Evolutionary conservation across 1,140 invertebrate species (phyloP).

Genomic region (Drosophila orosa): DNA sequence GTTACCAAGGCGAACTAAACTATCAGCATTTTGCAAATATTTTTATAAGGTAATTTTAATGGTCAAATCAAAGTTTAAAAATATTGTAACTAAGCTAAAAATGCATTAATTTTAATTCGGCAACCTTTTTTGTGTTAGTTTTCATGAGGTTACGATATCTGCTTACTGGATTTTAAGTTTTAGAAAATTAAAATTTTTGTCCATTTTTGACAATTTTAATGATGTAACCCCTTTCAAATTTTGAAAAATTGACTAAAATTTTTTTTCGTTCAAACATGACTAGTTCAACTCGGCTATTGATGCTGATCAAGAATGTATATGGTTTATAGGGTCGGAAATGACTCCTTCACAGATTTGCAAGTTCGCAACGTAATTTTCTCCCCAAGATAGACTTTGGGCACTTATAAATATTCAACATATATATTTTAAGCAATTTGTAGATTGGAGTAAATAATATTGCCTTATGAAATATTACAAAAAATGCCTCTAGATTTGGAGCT

Average conservation of each 20-base stretch:
- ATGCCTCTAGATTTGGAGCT: too few species aligned
- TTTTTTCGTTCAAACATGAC: too few species aligned
- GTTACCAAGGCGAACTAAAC: background rate
- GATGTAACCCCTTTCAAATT: background rate
- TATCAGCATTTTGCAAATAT: background rate
- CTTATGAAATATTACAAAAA: too few species aligned
- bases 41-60: background rate
- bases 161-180: background rate
- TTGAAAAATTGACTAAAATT: background rate
- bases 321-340: background rate
- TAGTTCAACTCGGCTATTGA: background rate
- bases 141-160: background rate
- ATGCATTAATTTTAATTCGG: background rate
- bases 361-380: too few species aligned
- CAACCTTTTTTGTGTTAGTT: background rate
- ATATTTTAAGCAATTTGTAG: too few species aligned
- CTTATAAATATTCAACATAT: too few species aligned
- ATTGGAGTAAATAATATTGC: too few species aligned
- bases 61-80: background rate
- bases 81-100: background rate
- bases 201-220: background rate
- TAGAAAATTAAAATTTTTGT: background rate
- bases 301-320: constrained; percentile 1
- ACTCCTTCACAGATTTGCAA: background rate
- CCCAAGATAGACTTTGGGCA: too few species aligned